Percentiles rank a stretch among this genome's conserved stretches.
These are phyloP conservation scores for Choloepus didactylus DNA, from an alignment of 2,797 vertebrate species.

Conservation along the genomic window DNA sequence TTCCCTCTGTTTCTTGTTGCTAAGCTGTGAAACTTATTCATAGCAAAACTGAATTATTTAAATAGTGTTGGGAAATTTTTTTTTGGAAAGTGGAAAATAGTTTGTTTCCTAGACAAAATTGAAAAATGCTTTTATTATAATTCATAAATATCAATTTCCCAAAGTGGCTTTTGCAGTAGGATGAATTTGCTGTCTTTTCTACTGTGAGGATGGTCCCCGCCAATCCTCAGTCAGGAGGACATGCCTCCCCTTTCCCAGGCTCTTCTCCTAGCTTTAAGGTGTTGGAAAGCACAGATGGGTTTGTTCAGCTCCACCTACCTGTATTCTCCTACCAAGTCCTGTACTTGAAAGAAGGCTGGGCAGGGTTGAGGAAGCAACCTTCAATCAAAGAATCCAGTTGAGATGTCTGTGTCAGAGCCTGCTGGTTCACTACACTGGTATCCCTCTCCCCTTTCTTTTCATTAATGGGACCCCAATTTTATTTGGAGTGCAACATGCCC, in stretches of 20 bases:
- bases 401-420: not conserved
- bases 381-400: not conserved
- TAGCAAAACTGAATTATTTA: slow-evolving; percentile 58
- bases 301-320: not conserved
- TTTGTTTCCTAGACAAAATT: slow-evolving; percentile 53
- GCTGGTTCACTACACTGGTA: not conserved
- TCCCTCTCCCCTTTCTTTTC: not conserved
- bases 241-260: not conserved
- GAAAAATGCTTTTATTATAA: slow-evolving; percentile 45
- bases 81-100: slow-evolving; percentile 50
- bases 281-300: not conserved
- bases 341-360: not conserved
- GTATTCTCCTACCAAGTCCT: not conserved
- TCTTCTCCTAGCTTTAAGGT: not conserved
- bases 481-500: not conserved
- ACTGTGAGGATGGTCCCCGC: not conserved
- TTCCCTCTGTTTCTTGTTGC: slow-evolving; percentile 23
- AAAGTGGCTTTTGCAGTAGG: not conserved
- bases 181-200: not conserved
- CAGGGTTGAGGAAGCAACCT: not conserved
- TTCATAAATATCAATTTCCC: slow-evolving; percentile 10
- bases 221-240: not conserved
- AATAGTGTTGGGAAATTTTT: slow-evolving; percentile 33
- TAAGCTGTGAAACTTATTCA: slow-evolving; percentile 51
- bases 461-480: not conserved